phyloP scores from a whole-genome alignment of 2,113 vertebrate species.

The Pleuronectes platessa region DNA sequence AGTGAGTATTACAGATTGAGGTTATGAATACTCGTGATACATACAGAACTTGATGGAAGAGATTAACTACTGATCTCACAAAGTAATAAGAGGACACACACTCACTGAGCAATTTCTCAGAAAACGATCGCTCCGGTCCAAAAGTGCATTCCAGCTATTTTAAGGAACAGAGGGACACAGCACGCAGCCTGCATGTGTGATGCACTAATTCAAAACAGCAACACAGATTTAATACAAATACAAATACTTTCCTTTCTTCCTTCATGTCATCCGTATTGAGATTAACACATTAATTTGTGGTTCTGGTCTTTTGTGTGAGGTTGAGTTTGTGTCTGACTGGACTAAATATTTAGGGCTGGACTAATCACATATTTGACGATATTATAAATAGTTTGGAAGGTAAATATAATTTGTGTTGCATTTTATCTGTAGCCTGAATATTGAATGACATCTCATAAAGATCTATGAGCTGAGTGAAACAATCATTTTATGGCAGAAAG shows the following conservation, averaged over 20 bases:
- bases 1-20: not conserved
- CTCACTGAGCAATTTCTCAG: constrained; percentile 1
- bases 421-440: no score
- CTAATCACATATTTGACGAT: not conserved
- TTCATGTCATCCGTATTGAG: not conserved
- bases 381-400: not conserved
- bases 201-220: constrained; percentile 33
- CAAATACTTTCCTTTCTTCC: not conserved
- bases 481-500: not conserved
- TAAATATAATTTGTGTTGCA: not conserved
- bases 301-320: not conserved
- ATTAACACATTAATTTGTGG: not conserved
- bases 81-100: constrained; percentile 3
- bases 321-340: not conserved
- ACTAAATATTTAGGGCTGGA: not conserved
- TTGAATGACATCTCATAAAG: no score
- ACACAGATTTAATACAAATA: not conserved
- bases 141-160: constrained; percentile 68
- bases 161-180: constrained; percentile 30
- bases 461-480: not conserved
- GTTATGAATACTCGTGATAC: not conserved
- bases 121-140: constrained; percentile 50
- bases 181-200: constrained; percentile 29
- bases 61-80: not conserved
- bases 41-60: not conserved